phyloP scores from a whole-genome alignment of 1,140 invertebrate species.

The Phenacoccus solenopsis region DNA sequence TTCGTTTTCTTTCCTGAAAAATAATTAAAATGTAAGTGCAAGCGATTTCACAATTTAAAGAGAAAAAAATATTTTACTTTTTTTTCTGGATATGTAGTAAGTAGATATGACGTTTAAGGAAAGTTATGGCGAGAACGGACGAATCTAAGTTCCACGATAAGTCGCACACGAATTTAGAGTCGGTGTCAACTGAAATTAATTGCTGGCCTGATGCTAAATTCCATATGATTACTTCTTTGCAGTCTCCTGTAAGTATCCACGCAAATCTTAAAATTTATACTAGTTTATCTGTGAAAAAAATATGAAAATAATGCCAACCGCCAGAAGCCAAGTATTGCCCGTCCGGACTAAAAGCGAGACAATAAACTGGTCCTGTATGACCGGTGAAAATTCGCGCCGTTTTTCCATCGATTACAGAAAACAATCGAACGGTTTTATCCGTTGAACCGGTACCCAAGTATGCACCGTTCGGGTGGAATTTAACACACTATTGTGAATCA shows the following conservation, averaged over 20 bases:
- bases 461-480: slow-evolving; percentile 69
- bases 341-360: slow-evolving; percentile 53
- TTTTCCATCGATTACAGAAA: slow-evolving; percentile 49
- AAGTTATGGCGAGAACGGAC: neutral
- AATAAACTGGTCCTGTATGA: slow-evolving; percentile 44
- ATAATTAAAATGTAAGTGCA: neutral
- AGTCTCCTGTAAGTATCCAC: neutral
- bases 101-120: neutral
- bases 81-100: neutral
- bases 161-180: neutral
- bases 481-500: slow-evolving; percentile 48
- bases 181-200: neutral
- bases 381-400: slow-evolving; percentile 46
- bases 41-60: neutral
- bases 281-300: neutral
- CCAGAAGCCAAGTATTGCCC: slow-evolving; percentile 54
- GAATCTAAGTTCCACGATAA: slow-evolving; percentile 7
- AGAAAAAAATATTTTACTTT: neutral
- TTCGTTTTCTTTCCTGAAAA: neutral
- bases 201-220: neutral
- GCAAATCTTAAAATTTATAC: neutral
- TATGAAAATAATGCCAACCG: slow-evolving; percentile 35
- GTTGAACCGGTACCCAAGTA: slow-evolving; percentile 66
- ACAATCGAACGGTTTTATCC: slow-evolving; percentile 62
- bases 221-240: slow-evolving; percentile 2